Conservation (phyloP, 2,888 invertebrate species). For the Sphaerophoria rueppellii region DNA sequence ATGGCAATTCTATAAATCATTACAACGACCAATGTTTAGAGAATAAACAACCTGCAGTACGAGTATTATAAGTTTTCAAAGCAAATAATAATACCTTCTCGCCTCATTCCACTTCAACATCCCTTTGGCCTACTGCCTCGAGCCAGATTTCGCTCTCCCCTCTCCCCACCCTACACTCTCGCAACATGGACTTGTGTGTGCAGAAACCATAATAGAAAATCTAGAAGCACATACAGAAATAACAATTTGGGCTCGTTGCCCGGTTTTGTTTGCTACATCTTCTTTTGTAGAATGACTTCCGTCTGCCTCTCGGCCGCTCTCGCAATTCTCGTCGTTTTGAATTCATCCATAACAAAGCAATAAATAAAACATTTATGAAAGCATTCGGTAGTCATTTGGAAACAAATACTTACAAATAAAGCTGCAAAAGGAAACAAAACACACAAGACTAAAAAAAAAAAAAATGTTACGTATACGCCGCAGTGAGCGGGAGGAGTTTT, state of each 20-base stretch:
- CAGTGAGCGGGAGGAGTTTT: constrained; percentile 50
- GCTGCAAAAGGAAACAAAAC: constrained; percentile 51
- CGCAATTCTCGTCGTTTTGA: neutral
- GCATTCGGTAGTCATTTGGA: constrained; percentile 73
- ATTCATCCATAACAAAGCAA: constrained; percentile 62
- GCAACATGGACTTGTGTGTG: constrained; percentile 6
- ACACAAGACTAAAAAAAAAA: constrained; percentile 10
- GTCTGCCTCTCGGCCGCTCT: neutral
- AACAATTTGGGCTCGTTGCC: constrained; percentile 66
- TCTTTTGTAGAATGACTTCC: constrained; percentile 37
- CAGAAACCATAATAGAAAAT: neutral
- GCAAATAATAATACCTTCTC: constrained; percentile 46
- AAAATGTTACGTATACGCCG: constrained; percentile 68
- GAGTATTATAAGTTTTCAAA: constrained; percentile 59
- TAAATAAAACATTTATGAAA: constrained; percentile 73
- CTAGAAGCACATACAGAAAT: constrained; percentile 37
- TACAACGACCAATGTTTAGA: constrained; percentile 54
- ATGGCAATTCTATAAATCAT: constrained; percentile 67
- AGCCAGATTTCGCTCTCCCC: neutral
- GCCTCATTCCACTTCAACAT: neutral
- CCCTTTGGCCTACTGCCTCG: neutral
- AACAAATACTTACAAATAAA: constrained; percentile 65
- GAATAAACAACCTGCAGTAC: constrained; percentile 66
- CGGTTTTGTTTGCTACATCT: constrained; percentile 60
- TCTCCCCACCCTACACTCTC: neutral